A percentile compares a stretch with the other conserved stretches of the same genome.
Conservation (phyloP, 2,797 vertebrate species). For the Bradypodion pumilum region DNA sequence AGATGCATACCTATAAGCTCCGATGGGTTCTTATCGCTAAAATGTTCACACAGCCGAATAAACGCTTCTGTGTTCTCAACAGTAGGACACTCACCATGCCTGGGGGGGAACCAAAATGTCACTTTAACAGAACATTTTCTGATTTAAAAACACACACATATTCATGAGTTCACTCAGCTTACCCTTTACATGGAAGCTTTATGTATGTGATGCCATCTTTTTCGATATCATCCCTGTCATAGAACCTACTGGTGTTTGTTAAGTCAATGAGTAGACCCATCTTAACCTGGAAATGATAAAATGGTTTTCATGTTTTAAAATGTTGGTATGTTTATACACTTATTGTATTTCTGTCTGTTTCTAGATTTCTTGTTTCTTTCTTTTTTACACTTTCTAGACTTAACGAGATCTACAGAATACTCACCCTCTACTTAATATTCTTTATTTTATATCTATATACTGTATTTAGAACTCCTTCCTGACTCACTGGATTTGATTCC, state of each 20-base stretch:
- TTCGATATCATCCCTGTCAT: constrained; percentile 93
- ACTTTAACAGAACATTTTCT: constrained; percentile 35
- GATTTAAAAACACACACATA: constrained; percentile 29
- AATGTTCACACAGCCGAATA: constrained; percentile 89
- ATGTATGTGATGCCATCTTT: constrained; percentile 94
- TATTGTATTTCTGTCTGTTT: too few relatives aligned
- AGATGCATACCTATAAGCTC: constrained; percentile 89
- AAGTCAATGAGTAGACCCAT: constrained; percentile 96
- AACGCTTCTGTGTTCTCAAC: constrained; percentile 88
- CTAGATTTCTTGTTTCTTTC: too few relatives aligned
- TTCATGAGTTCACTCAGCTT: constrained; percentile 52
- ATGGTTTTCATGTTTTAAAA: not conserved
- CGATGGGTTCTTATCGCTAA: constrained; percentile 90
- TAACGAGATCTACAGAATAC: not conserved
- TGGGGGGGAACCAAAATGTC: constrained; percentile 67
- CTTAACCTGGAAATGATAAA: constrained; percentile 84
- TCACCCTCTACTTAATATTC: not conserved
- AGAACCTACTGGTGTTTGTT: constrained; percentile 96
- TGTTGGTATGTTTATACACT: not conserved
- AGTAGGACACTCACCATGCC: constrained; percentile 93
- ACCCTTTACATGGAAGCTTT: constrained; percentile 98
- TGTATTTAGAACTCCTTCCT: not conserved
- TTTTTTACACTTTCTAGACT: too few relatives aligned
- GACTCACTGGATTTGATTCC: not conserved
- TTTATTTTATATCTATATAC: too few relatives aligned